Conservation (phyloP, 2,888 invertebrate species). For the Bimastos eiseni region DNA sequence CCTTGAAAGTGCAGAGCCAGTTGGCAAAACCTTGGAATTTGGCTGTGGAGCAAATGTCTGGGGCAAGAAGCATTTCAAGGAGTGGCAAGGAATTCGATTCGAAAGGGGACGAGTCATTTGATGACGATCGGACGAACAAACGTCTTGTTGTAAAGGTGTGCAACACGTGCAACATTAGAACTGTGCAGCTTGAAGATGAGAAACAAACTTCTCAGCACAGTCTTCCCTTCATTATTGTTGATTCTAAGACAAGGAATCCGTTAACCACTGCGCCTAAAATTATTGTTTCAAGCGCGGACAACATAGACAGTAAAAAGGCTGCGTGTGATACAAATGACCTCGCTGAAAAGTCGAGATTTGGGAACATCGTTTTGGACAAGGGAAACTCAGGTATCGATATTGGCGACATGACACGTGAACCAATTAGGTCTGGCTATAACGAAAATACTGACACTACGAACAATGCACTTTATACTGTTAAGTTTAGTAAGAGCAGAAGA, state of each 20-base stretch:
- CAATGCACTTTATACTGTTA: not conserved
- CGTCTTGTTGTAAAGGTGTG: not conserved
- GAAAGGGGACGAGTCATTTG: not conserved
- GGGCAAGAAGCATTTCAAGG: not conserved
- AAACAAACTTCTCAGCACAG: not conserved
- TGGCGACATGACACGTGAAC: not conserved
- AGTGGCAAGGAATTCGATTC: not conserved
- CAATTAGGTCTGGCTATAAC: no score
- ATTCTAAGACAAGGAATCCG: not conserved
- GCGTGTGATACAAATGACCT: not conserved
- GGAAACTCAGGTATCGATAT: not conserved
- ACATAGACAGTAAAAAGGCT: not conserved
- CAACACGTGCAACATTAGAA: not conserved
- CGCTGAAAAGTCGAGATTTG: not conserved
- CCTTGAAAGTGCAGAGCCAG: not conserved
- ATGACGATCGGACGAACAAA: not conserved
- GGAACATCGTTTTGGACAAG: not conserved
- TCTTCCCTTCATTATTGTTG: not conserved
- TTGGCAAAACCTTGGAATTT: not conserved
- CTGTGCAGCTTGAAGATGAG: not conserved
- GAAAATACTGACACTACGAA: not conserved
- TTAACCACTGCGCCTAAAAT: not conserved
- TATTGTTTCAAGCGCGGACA: not conserved
- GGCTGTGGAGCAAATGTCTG: not conserved
- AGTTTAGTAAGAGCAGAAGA: not conserved